phyloP scores from a whole-genome alignment of 2,888 invertebrate species.

The Campopleginae sp. region DNA sequence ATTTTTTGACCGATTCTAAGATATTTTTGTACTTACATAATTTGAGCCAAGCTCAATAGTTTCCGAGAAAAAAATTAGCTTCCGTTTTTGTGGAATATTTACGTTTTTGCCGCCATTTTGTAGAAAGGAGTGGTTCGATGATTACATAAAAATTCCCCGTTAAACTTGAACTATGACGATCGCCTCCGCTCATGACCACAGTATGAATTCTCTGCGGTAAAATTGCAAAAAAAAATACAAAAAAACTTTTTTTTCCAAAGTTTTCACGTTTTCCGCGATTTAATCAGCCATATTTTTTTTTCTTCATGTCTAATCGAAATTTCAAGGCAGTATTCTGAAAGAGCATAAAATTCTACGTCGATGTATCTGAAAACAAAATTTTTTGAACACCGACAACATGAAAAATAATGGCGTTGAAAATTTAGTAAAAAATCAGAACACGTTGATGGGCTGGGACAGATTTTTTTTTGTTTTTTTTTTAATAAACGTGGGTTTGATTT shows the following conservation, averaged over 20 bases:
- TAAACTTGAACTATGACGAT: too few relatives aligned
- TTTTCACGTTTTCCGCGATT: too few relatives aligned
- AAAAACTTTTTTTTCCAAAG: too few relatives aligned
- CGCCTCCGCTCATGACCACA: conserved; percentile 3
- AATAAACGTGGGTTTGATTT: neutral
- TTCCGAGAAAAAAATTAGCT: too few relatives aligned
- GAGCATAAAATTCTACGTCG: conserved; percentile 16
- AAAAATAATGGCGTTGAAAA: conserved; percentile 14
- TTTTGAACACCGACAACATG: conserved; percentile 11
- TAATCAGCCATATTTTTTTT: conserved; percentile 11
- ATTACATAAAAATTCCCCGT: too few relatives aligned
- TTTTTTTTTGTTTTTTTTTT: neutral
- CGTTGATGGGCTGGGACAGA: too few relatives aligned
- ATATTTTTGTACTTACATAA: too few relatives aligned
- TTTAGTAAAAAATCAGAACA: neutral
- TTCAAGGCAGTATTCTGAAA: conserved; percentile 11
- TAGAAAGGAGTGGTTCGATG: too few relatives aligned
- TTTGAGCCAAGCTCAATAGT: too few relatives aligned
- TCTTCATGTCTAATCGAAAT: conserved; percentile 21
- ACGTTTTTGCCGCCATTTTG: too few relatives aligned
- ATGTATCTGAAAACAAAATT: neutral
- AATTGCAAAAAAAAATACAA: neutral
- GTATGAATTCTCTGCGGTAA: conserved; percentile 10
- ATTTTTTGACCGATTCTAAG: too few relatives aligned
- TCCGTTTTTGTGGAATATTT: too few relatives aligned